Evolutionary conservation across 2,797 vertebrate genomes (phyloP).

Genomic region (Spheniscus humboldti): DNA sequence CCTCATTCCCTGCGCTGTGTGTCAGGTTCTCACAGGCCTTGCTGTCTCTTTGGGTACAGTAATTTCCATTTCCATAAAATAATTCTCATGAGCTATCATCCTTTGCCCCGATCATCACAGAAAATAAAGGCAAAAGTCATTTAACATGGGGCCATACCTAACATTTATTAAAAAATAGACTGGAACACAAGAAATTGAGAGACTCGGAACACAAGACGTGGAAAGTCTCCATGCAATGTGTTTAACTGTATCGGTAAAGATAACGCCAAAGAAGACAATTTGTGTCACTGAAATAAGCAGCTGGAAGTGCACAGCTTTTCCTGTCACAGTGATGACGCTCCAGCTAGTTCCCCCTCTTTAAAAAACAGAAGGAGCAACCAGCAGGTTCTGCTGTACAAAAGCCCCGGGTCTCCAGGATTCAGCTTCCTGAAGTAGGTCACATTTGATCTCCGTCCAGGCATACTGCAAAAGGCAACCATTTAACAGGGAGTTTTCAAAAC

Average conservation of each 20-base stretch:
- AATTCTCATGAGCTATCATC: background rate
- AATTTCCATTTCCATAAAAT: background rate
- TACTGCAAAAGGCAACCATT: background rate
- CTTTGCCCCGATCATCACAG: background rate
- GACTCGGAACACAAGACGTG: background rate
- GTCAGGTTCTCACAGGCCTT: background rate
- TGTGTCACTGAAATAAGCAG: background rate
- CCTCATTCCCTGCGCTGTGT: background rate
- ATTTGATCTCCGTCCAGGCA: background rate
- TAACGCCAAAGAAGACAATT: background rate
- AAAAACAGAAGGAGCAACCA: background rate
- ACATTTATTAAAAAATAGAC: background rate
- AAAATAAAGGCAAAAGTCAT: background rate
- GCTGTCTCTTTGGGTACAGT: background rate
- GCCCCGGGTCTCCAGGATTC: background rate
- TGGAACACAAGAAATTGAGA: background rate
- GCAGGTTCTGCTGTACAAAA: background rate
- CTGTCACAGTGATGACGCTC: background rate
- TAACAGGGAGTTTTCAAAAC: background rate
- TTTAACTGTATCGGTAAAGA: background rate
- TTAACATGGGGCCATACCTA: background rate
- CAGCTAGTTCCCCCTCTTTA: background rate
- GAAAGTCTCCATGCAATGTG: background rate
- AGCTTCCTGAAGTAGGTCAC: conserved; percentile 2
- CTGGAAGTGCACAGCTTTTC: background rate